These are phyloP conservation scores for Drosophila merina DNA, from an alignment of 2,888 invertebrate species.

Conservation along the genomic window DNA sequence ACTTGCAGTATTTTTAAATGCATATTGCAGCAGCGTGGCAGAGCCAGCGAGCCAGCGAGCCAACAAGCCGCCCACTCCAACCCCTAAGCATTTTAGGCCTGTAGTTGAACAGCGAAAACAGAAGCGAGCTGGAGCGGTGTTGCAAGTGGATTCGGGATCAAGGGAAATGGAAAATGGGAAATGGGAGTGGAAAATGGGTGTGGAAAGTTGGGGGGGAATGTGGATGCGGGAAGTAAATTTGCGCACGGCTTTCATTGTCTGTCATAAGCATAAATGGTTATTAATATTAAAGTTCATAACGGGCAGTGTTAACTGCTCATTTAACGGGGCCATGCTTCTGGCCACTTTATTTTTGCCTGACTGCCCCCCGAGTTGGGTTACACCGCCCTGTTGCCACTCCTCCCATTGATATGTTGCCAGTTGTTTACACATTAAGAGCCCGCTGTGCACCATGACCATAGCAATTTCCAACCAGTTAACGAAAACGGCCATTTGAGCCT, in stretches of 20 bases:
- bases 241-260: slow-evolving; percentile 67
- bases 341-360: slow-evolving; percentile 51
- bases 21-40: slow-evolving; percentile 39
- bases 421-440: slow-evolving; percentile 57
- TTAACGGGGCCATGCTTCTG: slow-evolving; percentile 47
- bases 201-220: neutral
- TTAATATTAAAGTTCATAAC: slow-evolving; percentile 73
- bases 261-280: slow-evolving; percentile 78
- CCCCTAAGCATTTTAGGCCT: slow-evolving; percentile 74
- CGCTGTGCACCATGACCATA: slow-evolving; percentile 37
- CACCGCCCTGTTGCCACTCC: slow-evolving; percentile 1
- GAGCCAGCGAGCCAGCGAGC: neutral
- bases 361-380: slow-evolving; percentile 5
- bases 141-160: neutral
- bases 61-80: neutral
- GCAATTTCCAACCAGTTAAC: slow-evolving; percentile 55
- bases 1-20: slow-evolving; percentile 71
- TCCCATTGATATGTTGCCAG: slow-evolving; percentile 55
- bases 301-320: slow-evolving; percentile 48
- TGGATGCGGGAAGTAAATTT: slow-evolving; percentile 37
- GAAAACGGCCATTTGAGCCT: slow-evolving; percentile 66
- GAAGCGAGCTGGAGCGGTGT: slow-evolving; percentile 20
- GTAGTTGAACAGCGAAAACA: slow-evolving; percentile 71
- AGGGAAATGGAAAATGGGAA: neutral
- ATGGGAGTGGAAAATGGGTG: neutral